Base-by-base conservation (phyloP, 2,113 vertebrate genomes). In the Stercorarius parasiticus region DNA sequence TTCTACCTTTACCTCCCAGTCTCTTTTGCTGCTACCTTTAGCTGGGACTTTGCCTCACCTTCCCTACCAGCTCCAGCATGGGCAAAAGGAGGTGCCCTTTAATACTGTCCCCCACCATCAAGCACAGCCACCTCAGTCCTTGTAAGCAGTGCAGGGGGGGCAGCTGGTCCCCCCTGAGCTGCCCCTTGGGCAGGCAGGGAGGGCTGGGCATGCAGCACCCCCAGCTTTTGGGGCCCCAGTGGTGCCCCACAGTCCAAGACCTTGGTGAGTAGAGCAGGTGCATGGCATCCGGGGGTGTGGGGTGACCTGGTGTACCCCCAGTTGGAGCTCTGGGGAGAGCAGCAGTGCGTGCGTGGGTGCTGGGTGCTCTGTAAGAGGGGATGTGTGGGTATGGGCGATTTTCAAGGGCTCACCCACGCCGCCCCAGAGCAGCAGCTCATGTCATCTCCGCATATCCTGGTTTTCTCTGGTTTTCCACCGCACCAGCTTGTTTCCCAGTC, bases 291-390 rank as follows among this genome's bases (percentile, higher is more conserved):
- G 2, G 17, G 47, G 19, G 3, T 43, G 19, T 19, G 0, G 9
- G 38, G 73, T 91, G 78, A 91, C 82, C 82, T 53, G 53, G 27
- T 56, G 66, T 93, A 71, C 53, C 62, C 70, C 82, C 87, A 77
- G 0, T 40, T 45, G 90, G 49, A 53, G 66, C 36, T 66, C 62
- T 70, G 82, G 73, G 53, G 81, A 82, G 84, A 56, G 36, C 13
- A 3, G 66, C 56, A 47, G 49, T 26, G 49, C 15, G 19, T 32
- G 64, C 0, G 8, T 91, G 73, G 81, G 84, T 65, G 77, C 81
- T 42, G 30, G 47, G 29, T 76, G 81, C 87, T 91, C 73, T 58
- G 15, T 61, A 53, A 49, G 72, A 66, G 38, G 36, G n/a, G 17
- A 88, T 45, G 19, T 69, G 85, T 66, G 78, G 43, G 30, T 45